Evolutionary conservation across 2,113 vertebrate species (phyloP).

Genomic region (Penelope pileata): DNA sequence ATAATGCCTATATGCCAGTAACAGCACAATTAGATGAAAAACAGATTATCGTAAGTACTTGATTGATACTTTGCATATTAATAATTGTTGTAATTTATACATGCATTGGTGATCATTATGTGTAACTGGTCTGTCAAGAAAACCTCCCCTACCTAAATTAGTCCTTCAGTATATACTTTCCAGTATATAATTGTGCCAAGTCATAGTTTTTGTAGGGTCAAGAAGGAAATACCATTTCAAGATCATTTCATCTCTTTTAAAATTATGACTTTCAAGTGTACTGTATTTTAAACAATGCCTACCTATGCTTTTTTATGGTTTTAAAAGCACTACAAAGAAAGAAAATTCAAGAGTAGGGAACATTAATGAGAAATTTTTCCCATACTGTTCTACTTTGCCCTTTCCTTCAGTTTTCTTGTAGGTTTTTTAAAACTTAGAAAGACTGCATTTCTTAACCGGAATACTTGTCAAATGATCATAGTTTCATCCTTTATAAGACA

Average conservation of each 20-base stretch:
- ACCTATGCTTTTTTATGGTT: background rate
- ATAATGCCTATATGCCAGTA: background rate
- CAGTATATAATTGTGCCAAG: background rate
- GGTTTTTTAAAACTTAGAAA: background rate
- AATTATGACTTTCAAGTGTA: background rate
- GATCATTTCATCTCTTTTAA: background rate
- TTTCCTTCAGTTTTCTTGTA: background rate
- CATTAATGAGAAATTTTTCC: background rate
- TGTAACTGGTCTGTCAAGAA: background rate
- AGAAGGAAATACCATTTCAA: background rate
- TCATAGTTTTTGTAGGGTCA: background rate
- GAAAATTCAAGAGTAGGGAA: background rate
- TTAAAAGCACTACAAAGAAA: background rate
- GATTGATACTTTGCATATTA: background rate
- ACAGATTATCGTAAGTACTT: background rate
- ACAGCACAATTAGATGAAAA: background rate
- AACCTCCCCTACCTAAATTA: background rate
- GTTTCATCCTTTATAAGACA: background rate
- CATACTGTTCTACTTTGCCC: background rate
- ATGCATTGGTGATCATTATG: background rate
- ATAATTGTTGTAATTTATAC: background rate
- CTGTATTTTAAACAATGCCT: background rate
- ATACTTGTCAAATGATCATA: background rate
- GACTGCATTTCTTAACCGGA: background rate
- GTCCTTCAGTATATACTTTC: rapidly evolving